Evolutionary conservation across 2,888 invertebrate species (phyloP).

Genomic region (Hydrotaea cyrtoneurina): DNA sequence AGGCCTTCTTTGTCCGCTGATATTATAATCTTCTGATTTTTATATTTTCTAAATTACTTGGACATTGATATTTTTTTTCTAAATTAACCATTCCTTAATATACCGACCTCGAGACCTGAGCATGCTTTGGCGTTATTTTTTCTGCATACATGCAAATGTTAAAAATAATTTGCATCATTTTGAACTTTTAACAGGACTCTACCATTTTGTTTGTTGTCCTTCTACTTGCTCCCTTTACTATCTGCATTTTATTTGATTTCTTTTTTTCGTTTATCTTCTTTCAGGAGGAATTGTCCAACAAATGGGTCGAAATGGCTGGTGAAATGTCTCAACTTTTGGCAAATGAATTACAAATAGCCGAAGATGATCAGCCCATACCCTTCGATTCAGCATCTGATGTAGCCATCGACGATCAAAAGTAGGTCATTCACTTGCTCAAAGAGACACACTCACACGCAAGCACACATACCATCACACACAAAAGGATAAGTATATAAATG

Average conservation of each 20-base stretch:
- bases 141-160: background rate
- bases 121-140: background rate
- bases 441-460: background rate
- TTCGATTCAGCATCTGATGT: slow-evolving; percentile 93
- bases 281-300: slow-evolving; percentile 81
- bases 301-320: slow-evolving; percentile 86
- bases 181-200: background rate
- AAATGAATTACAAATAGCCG: slow-evolving; percentile 79
- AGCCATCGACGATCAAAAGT: slow-evolving; percentile 95
- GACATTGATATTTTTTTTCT: too few species aligned
- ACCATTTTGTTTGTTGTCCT: background rate
- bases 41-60: too few species aligned
- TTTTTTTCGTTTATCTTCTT: slow-evolving; percentile 38
- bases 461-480: slow-evolving; percentile 10
- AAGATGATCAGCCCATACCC: slow-evolving; percentile 85
- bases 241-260: background rate
- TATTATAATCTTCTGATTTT: too few species aligned
- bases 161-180: slow-evolving; percentile 3
- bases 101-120: background rate
- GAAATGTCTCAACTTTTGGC: slow-evolving; percentile 84
- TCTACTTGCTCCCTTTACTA: background rate
- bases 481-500: slow-evolving; percentile 19
- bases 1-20: too few species aligned
- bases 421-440: slow-evolving; percentile 72
- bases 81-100: too few species aligned